phyloP scores from a whole-genome alignment of 2,113 vertebrate species.

The Xiphophorus couchianus region DNA sequence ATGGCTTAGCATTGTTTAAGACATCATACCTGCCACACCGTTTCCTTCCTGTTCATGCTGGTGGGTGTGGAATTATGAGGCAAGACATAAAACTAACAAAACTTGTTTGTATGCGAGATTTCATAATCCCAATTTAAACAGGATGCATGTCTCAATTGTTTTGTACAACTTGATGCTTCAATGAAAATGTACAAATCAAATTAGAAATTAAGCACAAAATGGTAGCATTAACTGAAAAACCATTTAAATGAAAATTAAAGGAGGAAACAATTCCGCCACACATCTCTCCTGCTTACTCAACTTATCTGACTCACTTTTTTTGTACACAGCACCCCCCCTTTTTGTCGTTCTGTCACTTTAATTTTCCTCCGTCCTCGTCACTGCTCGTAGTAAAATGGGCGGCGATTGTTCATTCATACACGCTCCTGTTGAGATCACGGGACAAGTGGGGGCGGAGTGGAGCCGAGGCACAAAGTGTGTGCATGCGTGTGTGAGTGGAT shows the following conservation, averaged over 20 bases:
- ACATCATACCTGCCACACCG: not conserved
- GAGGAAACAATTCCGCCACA: not conserved
- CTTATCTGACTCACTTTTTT: slow-evolving; percentile 24
- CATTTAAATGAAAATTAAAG: no score
- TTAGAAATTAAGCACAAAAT: no score
- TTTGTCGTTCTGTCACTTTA: not conserved
- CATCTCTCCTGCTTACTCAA: slow-evolving; percentile 29
- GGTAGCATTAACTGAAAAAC: no score
- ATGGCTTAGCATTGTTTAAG: not conserved
- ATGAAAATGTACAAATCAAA: no score
- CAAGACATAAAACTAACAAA: not conserved
- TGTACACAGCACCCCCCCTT: not conserved
- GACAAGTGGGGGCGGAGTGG: slow-evolving; percentile 58
- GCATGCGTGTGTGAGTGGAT: not conserved
- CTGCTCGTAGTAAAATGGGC: slow-evolving; percentile 65
- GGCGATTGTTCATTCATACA: slow-evolving; percentile 69
- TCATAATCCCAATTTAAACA: no score
- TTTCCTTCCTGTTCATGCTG: not conserved
- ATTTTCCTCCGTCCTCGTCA: slow-evolving; percentile 45
- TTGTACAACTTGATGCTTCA: no score
- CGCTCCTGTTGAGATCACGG: slow-evolving; percentile 50
- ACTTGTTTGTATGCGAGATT: no score
- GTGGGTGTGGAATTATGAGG: not conserved
- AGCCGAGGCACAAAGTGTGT: slow-evolving; percentile 26
- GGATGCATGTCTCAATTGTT: no score